These are phyloP conservation scores for Craseonycteris thonglongyai DNA, from an alignment of 2,113 vertebrate species.

Conservation along the genomic window DNA sequence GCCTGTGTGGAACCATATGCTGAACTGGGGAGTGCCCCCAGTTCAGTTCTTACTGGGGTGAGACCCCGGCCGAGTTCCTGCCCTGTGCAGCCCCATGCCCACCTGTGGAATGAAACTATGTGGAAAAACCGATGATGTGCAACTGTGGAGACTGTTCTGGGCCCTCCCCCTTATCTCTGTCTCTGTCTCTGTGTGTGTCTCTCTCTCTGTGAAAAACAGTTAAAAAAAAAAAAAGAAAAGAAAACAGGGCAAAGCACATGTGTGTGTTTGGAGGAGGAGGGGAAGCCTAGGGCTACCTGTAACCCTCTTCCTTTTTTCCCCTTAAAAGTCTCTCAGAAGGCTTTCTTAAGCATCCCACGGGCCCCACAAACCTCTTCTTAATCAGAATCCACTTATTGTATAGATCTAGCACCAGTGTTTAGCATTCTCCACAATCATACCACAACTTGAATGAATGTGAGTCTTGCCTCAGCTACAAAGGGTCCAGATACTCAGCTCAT, in stretches of 20 bases:
- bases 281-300: accelerated
- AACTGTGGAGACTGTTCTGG: too few species aligned
- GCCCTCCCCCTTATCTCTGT: too few species aligned
- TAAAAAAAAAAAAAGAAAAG: too few species aligned
- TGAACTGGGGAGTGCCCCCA: too few species aligned
- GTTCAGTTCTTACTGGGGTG: too few species aligned
- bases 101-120: too few species aligned
- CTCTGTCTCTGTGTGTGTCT: too few species aligned
- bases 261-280: neutral
- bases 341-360: neutral
- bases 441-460: neutral
- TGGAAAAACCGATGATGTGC: too few species aligned
- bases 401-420: neutral
- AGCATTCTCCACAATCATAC: neutral
- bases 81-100: too few species aligned
- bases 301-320: neutral
- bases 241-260: neutral
- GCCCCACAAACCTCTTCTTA: neutral
- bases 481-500: neutral
- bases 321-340: neutral
- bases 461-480: neutral
- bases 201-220: too few species aligned
- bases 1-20: too few species aligned
- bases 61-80: too few species aligned
- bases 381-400: neutral